Evolutionary conservation across 2,113 vertebrate species (phyloP), one percentile per base, ranked within the genome.

Genomic region (Hemichromis elongatus): DNA sequence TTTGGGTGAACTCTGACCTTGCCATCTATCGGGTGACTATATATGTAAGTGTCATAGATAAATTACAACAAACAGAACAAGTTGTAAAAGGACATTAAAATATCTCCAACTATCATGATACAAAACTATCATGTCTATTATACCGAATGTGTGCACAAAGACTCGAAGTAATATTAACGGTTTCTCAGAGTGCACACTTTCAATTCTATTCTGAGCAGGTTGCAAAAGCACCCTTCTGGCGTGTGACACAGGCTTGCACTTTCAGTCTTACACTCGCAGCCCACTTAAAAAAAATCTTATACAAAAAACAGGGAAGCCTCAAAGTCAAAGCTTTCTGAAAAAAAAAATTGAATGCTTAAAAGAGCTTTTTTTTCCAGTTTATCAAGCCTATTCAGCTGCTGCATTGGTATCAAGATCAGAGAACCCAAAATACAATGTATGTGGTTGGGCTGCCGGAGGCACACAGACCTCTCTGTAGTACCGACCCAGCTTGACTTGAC

Each of bases 101-200:
- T 21, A 40, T 68, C n/a, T 21, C 33, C 59, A 13, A 63, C 33
- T 37, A 26, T 3, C 24, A 56, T 8, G 54, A 56, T 66, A 37
- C 2, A 66, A 37, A 66, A 37, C 59, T 66, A 37, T 1, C 11
- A 37, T 21, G 59, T 19, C 3, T 13, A n/a, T 21, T 13, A 21
- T 63, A 21, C 10, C 19, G 10, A 21, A 63, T 63, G 0, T 33
- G 8, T 33, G 1, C 28, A 33, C 5, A 3, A 33, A 3, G 1
- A 61, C 0, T 35, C 3, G 1, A 35, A 61, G 30, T 5, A 61
- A 35, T 61, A 61, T 35, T 61, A 5, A 61, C 0, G 2, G 18
- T 35, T 18, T 33, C 19, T 63, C 59, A 0, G 33, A 21, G 18
- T 63, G 19, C 33, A 37, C 5, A 37, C 59, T 63, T 63, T 35